Evolutionary conservation across 2,113 vertebrate genomes (phyloP).

Genomic region (Callocephalon fimbriatum): DNA sequence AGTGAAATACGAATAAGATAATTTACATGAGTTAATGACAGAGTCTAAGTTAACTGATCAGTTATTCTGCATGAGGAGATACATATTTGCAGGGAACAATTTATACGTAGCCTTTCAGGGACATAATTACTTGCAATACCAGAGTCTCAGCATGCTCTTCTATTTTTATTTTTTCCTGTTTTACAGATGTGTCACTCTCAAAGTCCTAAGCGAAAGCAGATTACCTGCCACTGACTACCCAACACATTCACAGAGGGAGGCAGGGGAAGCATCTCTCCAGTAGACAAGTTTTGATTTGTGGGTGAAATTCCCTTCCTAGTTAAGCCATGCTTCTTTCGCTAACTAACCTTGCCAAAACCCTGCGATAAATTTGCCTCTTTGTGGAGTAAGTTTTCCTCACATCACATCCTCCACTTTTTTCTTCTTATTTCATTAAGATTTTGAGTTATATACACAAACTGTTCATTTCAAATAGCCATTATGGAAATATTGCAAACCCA

Average conservation of each 20-base stretch:
- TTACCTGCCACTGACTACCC: background rate
- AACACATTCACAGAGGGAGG: background rate
- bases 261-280: background rate
- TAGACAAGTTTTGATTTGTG: background rate
- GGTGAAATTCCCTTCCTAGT: background rate
- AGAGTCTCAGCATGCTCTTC: background rate
- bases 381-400: background rate
- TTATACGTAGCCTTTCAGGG: background rate
- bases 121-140: background rate
- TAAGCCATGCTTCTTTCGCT: background rate
- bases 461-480: slow-evolving; percentile 5
- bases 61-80: background rate
- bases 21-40: slow-evolving; percentile 34
- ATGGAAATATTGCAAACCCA: slow-evolving; percentile 40
- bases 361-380: background rate
- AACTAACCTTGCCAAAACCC: background rate
- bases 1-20: background rate
- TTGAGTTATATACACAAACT: background rate
- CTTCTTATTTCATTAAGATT: slow-evolving; percentile 2
- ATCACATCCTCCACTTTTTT: background rate
- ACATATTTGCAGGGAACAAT: background rate
- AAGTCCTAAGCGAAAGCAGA: background rate
- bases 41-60: background rate
- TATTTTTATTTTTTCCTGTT: background rate
- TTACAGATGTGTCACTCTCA: background rate